Evolutionary conservation across 2,888 invertebrate species (phyloP), one percentile per base, ranked within the genome.

Genomic region (Platypus cylindrus): DNA sequence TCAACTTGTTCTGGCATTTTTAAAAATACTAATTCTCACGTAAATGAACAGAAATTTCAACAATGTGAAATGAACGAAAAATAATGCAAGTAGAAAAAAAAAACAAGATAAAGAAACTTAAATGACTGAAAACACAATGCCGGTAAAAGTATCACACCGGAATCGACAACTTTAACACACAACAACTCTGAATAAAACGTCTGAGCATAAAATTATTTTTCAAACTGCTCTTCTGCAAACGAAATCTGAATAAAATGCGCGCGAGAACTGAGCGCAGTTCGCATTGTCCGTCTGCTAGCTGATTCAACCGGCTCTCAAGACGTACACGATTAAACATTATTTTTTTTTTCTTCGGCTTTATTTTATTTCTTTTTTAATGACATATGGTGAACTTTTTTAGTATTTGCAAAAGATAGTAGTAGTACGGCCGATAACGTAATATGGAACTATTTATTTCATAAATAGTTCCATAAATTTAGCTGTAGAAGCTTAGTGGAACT

Each of bases 241-340:
- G 20, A 17, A 37, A 37, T 33, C 28, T 29, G 37, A 37, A 37
- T 37, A 37, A 37, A 37, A 35, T 28, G n/a, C 12, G 37, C 32
- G 32, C 28, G 32, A 37, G 27, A 37, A 22, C 28, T 23, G 27
- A 32, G 32, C 37, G 32, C 32, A 28, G 27, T 27, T 15, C 29
- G 40, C 41, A 37, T 41, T 37, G 34, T 28, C 37, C 37, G 41
- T 41, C 41, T 41, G 41, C 20, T n/a, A n/a, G n/a, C n/a, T 25
- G 33, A 34, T 34, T 30, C 34, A 31, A 33, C 28, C 32, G 11
- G 24, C n/a, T n/a, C 24, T n/a, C 5, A 20, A 20, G 11, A 18
- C 33, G 33, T 28, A 29, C 32, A 36, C 26, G 39, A 36, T 36
- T 39, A 39, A 36, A 30, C 36, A 24, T 28, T 34, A 36, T 40